Percentiles rank a stretch among this genome's conserved stretches.
Conservation (phyloP, 2,113 vertebrate genomes). For the Chauna torquata region DNA sequence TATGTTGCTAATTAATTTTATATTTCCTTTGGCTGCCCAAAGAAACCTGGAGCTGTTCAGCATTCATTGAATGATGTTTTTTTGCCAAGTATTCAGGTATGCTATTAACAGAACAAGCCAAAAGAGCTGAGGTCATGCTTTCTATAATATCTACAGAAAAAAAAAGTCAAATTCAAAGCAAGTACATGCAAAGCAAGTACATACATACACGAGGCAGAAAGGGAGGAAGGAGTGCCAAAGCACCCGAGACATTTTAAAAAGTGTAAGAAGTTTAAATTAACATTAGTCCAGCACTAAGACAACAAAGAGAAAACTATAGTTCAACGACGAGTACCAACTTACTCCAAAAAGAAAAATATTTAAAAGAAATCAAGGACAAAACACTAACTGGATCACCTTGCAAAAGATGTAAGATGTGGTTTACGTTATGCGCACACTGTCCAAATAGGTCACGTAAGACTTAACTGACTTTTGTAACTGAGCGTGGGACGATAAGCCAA, state of each 20-base stretch:
- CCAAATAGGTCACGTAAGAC: background rate
- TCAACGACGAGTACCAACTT: background rate
- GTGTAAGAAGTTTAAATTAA: background rate
- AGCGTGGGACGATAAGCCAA: background rate
- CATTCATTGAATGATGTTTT: background rate
- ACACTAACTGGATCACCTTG: background rate
- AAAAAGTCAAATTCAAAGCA: conserved; percentile 53
- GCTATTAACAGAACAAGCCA: conserved; percentile 53
- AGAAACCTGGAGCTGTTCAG: conserved; percentile 69
- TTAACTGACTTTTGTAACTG: conserved; percentile 10
- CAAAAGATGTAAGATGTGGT: background rate
- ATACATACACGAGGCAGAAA: background rate
- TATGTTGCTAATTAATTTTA: conserved; percentile 84
- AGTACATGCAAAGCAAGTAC: conserved; percentile 29
- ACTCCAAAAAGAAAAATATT: background rate
- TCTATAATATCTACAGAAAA: conserved; percentile 45
- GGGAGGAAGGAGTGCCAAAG: background rate
- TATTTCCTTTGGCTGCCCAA: conserved; percentile 78
- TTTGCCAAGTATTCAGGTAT: conserved; percentile 79
- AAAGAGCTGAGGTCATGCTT: conserved; percentile 72
- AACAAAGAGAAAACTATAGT: background rate
- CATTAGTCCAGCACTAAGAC: background rate
- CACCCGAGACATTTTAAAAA: background rate
- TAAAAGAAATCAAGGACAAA: background rate
- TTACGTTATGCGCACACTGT: background rate